A percentile compares a stretch with the other conserved stretches of the same genome.
Evolutionary conservation across 2,888 invertebrate genomes (phyloP).

Genomic region (Pteria penguin): DNA sequence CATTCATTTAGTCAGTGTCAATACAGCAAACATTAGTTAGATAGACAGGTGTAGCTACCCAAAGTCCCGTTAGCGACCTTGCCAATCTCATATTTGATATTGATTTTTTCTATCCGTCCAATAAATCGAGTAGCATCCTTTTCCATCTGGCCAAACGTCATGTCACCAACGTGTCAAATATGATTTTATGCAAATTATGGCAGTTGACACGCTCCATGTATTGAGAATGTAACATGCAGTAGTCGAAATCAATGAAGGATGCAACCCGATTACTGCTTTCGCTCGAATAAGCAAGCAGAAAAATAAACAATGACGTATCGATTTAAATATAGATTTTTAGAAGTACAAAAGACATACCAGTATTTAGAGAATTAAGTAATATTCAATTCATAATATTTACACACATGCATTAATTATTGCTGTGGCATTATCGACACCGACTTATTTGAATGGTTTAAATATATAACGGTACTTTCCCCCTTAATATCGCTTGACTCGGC

Average conservation of each 20-base stretch:
- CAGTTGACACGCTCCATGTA: conserved; percentile 27
- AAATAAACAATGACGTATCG: too few relatives aligned
- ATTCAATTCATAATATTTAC: too few relatives aligned
- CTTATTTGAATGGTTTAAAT: too few relatives aligned
- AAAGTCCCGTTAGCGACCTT: not conserved
- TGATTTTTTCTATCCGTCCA: not conserved
- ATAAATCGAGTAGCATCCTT: not conserved
- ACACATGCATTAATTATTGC: too few relatives aligned
- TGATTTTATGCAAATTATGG: conserved; percentile 13
- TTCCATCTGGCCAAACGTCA: conserved; percentile 17
- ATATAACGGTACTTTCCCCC: too few relatives aligned
- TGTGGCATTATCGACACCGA: too few relatives aligned
- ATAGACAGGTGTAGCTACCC: not conserved
- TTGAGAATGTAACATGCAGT: not conserved
- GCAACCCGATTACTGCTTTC: too few relatives aligned
- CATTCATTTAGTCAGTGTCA: not conserved
- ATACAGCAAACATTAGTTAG: not conserved
- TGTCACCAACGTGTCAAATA: conserved; percentile 30
- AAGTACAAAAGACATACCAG: too few relatives aligned
- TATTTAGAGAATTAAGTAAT: too few relatives aligned
- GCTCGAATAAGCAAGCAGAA: too few relatives aligned
- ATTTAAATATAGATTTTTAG: too few relatives aligned
- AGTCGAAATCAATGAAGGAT: not conserved
- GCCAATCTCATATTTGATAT: not conserved
- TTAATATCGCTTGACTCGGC: not conserved